Conservation (phyloP, 2,113 vertebrate genomes). For the Platichthys flesus region DNA sequence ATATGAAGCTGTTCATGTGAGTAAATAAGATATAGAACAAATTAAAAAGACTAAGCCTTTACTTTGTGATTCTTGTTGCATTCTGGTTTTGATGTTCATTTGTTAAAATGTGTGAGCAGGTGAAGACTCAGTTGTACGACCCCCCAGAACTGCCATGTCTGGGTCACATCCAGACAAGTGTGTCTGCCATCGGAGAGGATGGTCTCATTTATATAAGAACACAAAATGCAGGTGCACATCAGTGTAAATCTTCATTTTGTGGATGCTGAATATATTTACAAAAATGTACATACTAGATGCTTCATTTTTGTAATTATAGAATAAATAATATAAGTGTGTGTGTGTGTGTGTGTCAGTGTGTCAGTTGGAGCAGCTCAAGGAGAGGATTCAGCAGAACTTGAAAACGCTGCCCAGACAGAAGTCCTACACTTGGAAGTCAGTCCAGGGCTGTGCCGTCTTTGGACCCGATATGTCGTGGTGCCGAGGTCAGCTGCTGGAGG, state of each 20-base stretch:
- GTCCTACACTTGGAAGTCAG: constrained; percentile 89
- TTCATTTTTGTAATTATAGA: no score
- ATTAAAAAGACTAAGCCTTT: no score
- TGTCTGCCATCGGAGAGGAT: constrained; percentile 86
- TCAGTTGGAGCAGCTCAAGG: constrained; percentile 81
- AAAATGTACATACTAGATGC: not conserved
- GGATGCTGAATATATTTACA: not conserved
- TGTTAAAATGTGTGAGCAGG: constrained; percentile 35
- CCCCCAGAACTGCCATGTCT: constrained; percentile 83
- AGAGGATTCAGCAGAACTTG: constrained; percentile 85
- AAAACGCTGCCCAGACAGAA: constrained; percentile 86
- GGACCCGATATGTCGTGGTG: constrained; percentile 92
- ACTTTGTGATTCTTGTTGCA: not conserved
- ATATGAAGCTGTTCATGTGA: not conserved
- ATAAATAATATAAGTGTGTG: no score
- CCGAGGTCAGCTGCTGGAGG: constrained; percentile 86
- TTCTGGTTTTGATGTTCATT: not conserved
- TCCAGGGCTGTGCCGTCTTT: constrained; percentile 89
- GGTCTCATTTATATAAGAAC: constrained; percentile 88
- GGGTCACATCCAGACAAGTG: constrained; percentile 75
- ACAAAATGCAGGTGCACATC: constrained; percentile 72
- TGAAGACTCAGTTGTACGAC: constrained; percentile 77
- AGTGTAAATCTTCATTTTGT: no score
- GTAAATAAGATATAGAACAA: no score
- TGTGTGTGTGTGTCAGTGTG: constrained; percentile 73